Base-by-base conservation (phyloP, 2,113 vertebrate genomes). In the Vombatus ursinus region DNA sequence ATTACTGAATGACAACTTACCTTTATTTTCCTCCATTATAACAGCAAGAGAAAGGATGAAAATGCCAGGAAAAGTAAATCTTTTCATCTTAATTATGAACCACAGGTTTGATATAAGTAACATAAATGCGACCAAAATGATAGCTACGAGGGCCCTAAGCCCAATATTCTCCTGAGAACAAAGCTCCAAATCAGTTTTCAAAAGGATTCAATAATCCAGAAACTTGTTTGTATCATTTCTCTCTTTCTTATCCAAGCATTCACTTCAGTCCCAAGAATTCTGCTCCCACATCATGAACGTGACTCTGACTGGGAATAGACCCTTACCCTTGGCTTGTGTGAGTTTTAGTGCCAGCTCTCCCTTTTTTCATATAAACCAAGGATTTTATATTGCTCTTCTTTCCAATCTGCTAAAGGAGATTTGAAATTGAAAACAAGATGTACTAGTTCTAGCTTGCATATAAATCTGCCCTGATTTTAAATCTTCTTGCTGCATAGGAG, bases 401-500 rank as follows among this genome's bases (percentile, higher is more conserved):
- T n/a, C 8, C 2, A 50, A 47, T 52, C 44, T 93, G 37, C 61
- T 84, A 44, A 44, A 44, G 19, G 16, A 84, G 37, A 84, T 84
- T 84, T 84, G 16, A 8, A 6, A 84, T 84, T 84, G n/a, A 44
- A 84, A 84, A 44, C n/a, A 84, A 44, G 37, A 44, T 44, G 61
- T 44, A 77, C 89, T 28, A 53, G 25, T 92, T 95, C 92, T 94
- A 52, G 24, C 12, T 96, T 96, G 91, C 24, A 94, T 5, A 57
- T 93, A 97, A 96, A 51, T 89, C 31, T 92, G 48, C 50, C 6
- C 95, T 95, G 51, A 90, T 96, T 97, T 96, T 96, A 97, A 96
- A 92, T 48, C n/a, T 92, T 93, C 25, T 57, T 94, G n/a, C 91
- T 61, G 19, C 91, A 52, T 89, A 91, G 92, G 90, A 53, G 14